Evolutionary conservation across 2,797 vertebrate genomes (phyloP).

Genomic region (Cephalopachus bancanus): DNA sequence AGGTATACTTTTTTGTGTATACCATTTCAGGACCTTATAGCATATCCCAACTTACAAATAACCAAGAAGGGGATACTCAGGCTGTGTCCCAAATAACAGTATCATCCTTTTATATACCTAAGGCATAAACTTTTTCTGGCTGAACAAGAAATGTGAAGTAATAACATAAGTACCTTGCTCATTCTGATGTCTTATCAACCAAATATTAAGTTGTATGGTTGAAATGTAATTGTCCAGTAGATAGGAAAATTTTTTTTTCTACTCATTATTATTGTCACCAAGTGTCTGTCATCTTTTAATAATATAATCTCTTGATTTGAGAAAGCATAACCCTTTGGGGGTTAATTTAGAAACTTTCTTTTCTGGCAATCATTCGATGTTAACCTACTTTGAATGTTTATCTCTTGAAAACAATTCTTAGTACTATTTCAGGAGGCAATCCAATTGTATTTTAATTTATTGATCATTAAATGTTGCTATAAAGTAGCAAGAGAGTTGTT

Average conservation of each 20-base stretch:
- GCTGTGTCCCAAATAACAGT: not conserved
- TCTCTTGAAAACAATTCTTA: conserved; percentile 66
- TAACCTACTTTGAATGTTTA: conserved; percentile 41
- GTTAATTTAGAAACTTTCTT: not conserved
- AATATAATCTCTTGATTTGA: not conserved
- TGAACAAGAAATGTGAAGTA: not conserved
- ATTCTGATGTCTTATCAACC: not conserved
- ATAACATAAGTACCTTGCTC: not conserved
- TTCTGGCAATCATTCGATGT: not conserved
- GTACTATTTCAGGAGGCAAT: conserved; percentile 6
- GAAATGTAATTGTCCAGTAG: not conserved
- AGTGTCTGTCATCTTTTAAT: not conserved
- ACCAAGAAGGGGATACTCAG: not conserved
- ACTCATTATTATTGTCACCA: not conserved
- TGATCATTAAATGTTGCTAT: conserved; percentile 72
- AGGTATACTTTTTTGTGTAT: not conserved
- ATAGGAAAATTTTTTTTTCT: not conserved
- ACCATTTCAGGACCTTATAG: not conserved
- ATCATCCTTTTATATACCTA: not conserved
- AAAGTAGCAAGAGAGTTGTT: conserved; percentile 71
- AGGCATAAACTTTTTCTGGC: not conserved
- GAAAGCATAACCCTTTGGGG: not conserved
- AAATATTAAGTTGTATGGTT: not conserved
- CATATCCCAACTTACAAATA: not conserved
- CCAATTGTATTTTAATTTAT: conserved; percentile 73